Evolutionary conservation across 2,113 vertebrate species (phyloP).

Genomic region (Pardalotus punctatus): DNA sequence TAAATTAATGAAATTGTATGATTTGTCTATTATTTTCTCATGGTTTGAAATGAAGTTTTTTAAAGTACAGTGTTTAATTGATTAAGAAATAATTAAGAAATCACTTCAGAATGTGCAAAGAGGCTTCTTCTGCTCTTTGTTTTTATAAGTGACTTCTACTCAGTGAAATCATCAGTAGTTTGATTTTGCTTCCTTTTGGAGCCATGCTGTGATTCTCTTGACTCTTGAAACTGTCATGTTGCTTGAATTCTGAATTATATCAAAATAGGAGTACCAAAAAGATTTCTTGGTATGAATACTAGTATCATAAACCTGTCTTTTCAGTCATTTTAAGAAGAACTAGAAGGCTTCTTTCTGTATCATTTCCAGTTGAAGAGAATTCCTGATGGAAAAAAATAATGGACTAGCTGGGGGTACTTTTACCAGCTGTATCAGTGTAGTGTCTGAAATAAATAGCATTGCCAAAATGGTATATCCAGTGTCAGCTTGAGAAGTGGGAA

Average conservation of each 20-base stretch:
- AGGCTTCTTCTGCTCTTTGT: neutral
- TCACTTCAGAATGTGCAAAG: neutral
- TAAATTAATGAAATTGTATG: neutral
- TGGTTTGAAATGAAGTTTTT: conserved; percentile 10
- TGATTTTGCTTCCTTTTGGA: neutral
- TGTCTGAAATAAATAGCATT: neutral
- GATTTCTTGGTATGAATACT: neutral
- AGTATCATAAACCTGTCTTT: neutral
- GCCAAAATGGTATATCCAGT: neutral
- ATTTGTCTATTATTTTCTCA: neutral
- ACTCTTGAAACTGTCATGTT: neutral
- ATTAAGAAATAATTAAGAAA: conserved; percentile 24
- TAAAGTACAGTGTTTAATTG: conserved; percentile 2
- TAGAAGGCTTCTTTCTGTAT: neutral
- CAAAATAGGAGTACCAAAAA: neutral
- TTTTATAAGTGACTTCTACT: neutral
- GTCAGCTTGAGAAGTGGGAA: neutral
- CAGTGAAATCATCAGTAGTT: neutral
- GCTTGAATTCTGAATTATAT: neutral
- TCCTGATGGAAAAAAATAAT: neutral
- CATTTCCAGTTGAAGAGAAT: neutral
- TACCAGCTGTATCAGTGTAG: neutral
- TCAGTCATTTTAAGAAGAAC: neutral
- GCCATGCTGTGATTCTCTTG: neutral
- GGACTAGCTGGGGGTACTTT: neutral